These are phyloP conservation scores for Porites lutea DNA, from an alignment of 64 coral and sea anemone genomes.

Conservation along the genomic window DNA sequence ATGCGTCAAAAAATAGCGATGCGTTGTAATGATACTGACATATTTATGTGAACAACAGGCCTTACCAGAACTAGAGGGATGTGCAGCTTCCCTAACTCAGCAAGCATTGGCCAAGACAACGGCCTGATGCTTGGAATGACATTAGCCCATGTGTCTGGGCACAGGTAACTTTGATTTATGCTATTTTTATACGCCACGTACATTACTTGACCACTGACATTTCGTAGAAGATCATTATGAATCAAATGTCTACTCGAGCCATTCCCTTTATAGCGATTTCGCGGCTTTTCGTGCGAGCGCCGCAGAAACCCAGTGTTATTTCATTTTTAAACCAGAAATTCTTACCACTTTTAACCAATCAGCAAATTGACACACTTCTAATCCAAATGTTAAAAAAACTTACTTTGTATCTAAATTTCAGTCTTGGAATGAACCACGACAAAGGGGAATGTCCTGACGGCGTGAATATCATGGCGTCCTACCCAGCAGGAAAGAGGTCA, in stretches of 20 bases:
- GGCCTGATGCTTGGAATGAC: conserved; percentile 98
- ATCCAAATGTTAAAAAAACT: no score
- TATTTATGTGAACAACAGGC: conserved; percentile 20
- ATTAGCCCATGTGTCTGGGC: conserved; percentile 89
- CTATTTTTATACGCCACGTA: no score
- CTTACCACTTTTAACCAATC: no score
- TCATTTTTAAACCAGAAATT: no score
- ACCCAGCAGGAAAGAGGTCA: conserved; percentile 73
- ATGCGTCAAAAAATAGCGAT: no score
- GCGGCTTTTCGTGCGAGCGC: no score
- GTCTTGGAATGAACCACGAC: conserved; percentile 98
- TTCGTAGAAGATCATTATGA: no score
- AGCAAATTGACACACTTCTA: no score
- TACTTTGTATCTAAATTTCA: not conserved
- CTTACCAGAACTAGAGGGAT: conserved; percentile 90
- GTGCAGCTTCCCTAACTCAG: conserved; percentile 96
- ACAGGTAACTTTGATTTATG: conserved; percentile 62
- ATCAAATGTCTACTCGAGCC: no score
- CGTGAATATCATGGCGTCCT: conserved; percentile 84
- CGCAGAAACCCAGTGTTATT: no score
- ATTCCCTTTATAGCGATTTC: no score
- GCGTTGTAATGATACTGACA: not conserved
- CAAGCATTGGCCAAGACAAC: conserved; percentile 89
- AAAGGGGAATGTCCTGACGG: conserved; percentile 72
- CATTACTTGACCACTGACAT: no score